Conservation (phyloP, 2,888 invertebrate species). For the Aporophyla nigra region DNA sequence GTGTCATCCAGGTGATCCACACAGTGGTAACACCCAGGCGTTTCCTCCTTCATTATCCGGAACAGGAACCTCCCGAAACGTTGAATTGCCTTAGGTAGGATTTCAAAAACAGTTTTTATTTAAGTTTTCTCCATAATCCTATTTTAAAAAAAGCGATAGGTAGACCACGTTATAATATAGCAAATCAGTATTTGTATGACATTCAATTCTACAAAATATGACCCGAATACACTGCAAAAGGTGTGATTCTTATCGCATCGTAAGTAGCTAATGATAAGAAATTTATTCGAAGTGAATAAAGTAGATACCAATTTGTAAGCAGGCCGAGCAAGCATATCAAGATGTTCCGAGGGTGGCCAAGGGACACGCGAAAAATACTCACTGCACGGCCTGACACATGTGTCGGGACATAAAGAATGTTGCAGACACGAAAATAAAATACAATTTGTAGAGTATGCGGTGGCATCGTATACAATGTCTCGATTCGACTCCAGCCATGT, state of each 20-base stretch:
- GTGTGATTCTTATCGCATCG: conserved; percentile 29
- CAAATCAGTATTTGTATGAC: background rate
- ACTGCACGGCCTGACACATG: conserved; percentile 39
- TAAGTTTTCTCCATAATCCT: background rate
- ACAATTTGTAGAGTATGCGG: conserved; percentile 57
- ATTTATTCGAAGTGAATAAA: conserved; percentile 54
- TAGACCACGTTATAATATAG: background rate
- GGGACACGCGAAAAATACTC: conserved; percentile 52
- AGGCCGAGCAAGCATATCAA: conserved; percentile 47
- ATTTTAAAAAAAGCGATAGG: background rate
- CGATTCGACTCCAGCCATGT: conserved; percentile 38
- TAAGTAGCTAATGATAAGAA: conserved; percentile 53
- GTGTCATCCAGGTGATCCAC: no score
- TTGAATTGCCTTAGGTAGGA: background rate
- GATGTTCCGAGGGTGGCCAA: conserved; percentile 43
- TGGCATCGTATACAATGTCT: conserved; percentile 49
- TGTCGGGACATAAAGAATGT: conserved; percentile 56
- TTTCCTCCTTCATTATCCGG: no score
- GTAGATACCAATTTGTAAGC: conserved; percentile 53
- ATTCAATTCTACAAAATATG: background rate
- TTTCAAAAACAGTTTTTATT: background rate
- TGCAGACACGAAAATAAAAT: conserved; percentile 57
- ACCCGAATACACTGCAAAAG: conserved; percentile 7
- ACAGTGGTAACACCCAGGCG: no score
- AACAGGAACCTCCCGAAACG: no score